Evolutionary conservation across 1,140 invertebrate genomes (phyloP), one percentile per base, ranked within the genome.

Genomic region (Leptoteleia sp.): DNA sequence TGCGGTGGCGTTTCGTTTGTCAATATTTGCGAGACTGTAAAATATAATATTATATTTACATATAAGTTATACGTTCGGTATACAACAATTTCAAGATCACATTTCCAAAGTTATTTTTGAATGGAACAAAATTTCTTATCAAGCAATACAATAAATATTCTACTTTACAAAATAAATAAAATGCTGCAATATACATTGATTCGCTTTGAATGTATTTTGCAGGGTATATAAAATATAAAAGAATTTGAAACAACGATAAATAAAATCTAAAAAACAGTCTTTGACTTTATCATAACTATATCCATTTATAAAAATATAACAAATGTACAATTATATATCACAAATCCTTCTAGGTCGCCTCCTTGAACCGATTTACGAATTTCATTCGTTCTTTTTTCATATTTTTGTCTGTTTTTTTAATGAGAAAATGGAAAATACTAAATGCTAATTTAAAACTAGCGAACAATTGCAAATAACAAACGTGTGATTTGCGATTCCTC

Each of bases 251-350:
- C 31, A 52, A 57, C 35, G 29, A 42, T 19, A 70, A 70, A 59
- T 70, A 70, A 70, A 70, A 40, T 31, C 54, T 71, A 59, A 59
- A 68, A 35, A 31, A 19, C 52, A 70, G 65, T 70, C 65, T 59
- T 70, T 13, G 45, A 59, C 13, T 27, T 29, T 29, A 4, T 16
- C 45, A 38, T 52, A 61, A 48, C 42, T 68, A 55, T 47, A 68
- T 27, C 3, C 33, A 27, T 38, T 19, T 55, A 68, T 65, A 38
- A 65, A 65, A 68, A 68, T 57, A 55, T 50, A 71, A 71, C 45
- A 25, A 47, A 68, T 54, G 43, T 55, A 52, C 15, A 48, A 40
- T 50, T 22, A 52, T 35, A 42, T 70, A 71, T 71, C 65, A 70
- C 65, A 50, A 47, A 40, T 52, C 37, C 42, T 3, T 71, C 37